Conservation (phyloP, 2,797 vertebrate genomes). For the Enteromius anoplus region DNA sequence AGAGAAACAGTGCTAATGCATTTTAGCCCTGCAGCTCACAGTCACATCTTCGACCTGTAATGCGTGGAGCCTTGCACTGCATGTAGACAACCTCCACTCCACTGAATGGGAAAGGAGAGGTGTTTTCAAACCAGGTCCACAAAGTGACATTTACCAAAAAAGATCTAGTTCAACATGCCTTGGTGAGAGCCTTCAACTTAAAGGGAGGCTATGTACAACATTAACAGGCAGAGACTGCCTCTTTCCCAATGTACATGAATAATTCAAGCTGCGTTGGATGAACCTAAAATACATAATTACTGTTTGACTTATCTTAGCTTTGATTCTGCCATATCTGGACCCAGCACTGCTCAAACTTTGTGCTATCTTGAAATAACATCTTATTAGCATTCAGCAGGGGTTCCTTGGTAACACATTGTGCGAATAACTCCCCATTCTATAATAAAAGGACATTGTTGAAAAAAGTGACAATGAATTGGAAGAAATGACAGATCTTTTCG, state of each 20-base stretch:
- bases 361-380: conserved; percentile 54
- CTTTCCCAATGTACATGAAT: conserved; percentile 46
- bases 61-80: not conserved
- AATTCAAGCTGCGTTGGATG: conserved; percentile 46
- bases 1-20: conserved; percentile 19
- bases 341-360: conserved; percentile 35
- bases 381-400: conserved; percentile 58
- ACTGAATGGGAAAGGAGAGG: not conserved
- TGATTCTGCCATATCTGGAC: conserved; percentile 54
- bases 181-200: conserved; percentile 39
- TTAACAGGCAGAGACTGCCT: conserved; percentile 45
- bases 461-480: not conserved
- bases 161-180: conserved; percentile 7
- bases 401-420: conserved; percentile 37
- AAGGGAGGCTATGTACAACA: conserved; percentile 6
- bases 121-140: not conserved
- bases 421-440: conserved; percentile 2
- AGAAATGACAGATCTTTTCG: not conserved
- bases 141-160: not conserved
- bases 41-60: conserved; percentile 4
- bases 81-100: not conserved
- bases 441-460: conserved; percentile 28
- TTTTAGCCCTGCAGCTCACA: not conserved
- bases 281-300: conserved; percentile 59
- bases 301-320: conserved; percentile 51